Percentiles rank a stretch among this genome's conserved stretches.
phyloP scores from a whole-genome alignment of 2,797 vertebrate genomes.

The Tinamus major region DNA sequence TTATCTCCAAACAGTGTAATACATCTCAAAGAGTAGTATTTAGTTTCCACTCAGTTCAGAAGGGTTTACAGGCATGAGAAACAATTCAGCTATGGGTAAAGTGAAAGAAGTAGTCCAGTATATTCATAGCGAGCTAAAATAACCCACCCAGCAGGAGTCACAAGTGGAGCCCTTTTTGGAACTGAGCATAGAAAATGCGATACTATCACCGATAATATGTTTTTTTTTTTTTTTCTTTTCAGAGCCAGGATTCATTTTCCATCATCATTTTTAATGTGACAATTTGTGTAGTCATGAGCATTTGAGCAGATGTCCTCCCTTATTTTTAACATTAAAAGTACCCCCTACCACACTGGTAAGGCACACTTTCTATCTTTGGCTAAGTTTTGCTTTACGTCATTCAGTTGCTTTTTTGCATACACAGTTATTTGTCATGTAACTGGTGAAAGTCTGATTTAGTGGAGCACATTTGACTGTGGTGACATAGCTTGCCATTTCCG shows the following conservation, averaged over 20 bases:
- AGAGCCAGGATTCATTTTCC: not conserved
- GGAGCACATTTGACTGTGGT: not conserved
- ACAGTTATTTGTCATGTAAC: not conserved
- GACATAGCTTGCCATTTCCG: constrained; percentile 1
- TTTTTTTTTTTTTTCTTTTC: not conserved
- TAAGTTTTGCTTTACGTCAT: not conserved
- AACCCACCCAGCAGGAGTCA: not conserved
- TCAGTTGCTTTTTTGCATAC: not conserved
- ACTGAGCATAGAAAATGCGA: not conserved
- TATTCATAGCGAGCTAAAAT: not conserved
- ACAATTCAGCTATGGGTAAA: not conserved
- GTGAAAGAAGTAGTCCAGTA: not conserved
- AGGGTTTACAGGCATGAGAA: not conserved
- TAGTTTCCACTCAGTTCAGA: not conserved
- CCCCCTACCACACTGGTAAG: not conserved
- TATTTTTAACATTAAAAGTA: not conserved
- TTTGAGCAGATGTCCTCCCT: not conserved
- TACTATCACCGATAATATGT: not conserved
- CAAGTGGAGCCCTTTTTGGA: not conserved
- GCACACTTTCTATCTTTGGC: not conserved
- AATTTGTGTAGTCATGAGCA: not conserved
- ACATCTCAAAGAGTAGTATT: not conserved
- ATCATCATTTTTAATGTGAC: not conserved
- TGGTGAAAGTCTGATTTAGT: not conserved
- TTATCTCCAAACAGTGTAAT: not conserved